Evolutionary conservation across 1,140 invertebrate genomes (phyloP), one percentile per base, ranked within the genome.

Genomic region (Papilio dardanus): DNA sequence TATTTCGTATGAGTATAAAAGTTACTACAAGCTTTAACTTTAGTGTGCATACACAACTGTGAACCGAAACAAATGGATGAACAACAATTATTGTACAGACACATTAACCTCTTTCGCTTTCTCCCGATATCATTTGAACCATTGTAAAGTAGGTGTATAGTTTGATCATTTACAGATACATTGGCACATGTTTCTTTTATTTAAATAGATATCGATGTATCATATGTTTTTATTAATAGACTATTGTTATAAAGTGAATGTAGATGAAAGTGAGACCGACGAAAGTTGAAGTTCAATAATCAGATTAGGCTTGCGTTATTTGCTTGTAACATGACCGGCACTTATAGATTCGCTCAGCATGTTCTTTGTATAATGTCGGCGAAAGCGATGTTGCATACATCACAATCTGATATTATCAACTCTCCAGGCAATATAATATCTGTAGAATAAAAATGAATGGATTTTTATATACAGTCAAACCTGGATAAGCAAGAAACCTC

Each of bases 291-390:
- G 30, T 54, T 50, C 35, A 73, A 73, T 58, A 31, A 73, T 31
- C 28, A 73, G 71, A 73, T 73, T 54, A 73, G 71, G 24, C 50
- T 73, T 54, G 50, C 71, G 24, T 69, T 69, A 69, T 69, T 69
- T 69, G 33, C 46, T 30, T 62, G 21, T 73, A 40, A 58, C 30
- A 73, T 58, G 50, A 73, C 71, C 30, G 19, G 71, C 71, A 54
- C 30, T 73, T 73, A 73, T 71, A 16, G n/a, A 54, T 73, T 73
- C 50, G 71, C 50, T 73, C 30, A 37, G 46, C 71, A 73, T 73
- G 71, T 33, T n/a, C n/a, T n/a, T n/a, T 71, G 66, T n/a, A 42
- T 37, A 73, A 33, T 73, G 71, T 33, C 16, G 46, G 71, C 67
- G 67, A 69, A 69, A 69, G 67, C 67, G 31, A 19, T 69, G 35